Evolutionary conservation across 2,113 vertebrate genomes (phyloP).

Genomic region (Petromus typicus): DNA sequence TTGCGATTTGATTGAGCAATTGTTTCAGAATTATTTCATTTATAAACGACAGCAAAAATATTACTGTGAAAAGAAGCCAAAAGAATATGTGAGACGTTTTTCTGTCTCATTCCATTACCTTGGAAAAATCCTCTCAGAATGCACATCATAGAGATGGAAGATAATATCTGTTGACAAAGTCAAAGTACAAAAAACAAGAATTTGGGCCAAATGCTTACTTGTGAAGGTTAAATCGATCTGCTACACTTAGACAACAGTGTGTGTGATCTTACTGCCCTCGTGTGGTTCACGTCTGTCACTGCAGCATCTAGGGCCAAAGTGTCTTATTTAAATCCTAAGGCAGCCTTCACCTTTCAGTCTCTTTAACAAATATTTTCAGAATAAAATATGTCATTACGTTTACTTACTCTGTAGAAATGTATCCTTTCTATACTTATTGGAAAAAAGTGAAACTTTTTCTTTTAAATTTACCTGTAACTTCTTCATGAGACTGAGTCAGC

Average conservation of each 20-base stretch:
- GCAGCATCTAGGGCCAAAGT: not conserved
- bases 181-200: not conserved
- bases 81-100: not conserved
- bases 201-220: not conserved
- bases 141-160: not conserved
- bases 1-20: not conserved
- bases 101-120: not conserved
- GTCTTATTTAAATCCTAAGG: not conserved
- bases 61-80: not conserved
- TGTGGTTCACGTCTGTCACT: slow-evolving; percentile 28
- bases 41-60: not conserved
- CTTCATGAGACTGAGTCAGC: not conserved
- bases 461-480: not conserved
- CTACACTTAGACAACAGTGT: not conserved
- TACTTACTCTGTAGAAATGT: not conserved
- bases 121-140: not conserved
- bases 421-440: not conserved
- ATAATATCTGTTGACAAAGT: not conserved
- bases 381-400: not conserved
- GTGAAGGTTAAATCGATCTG: slow-evolving; percentile 4
- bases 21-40: not conserved
- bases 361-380: slow-evolving; percentile 13
- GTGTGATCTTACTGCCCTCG: slow-evolving; percentile 62
- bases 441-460: not conserved
- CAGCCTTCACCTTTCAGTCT: not conserved